Conservation (phyloP, 2,113 vertebrate genomes). For the Struthio camelus region DNA sequence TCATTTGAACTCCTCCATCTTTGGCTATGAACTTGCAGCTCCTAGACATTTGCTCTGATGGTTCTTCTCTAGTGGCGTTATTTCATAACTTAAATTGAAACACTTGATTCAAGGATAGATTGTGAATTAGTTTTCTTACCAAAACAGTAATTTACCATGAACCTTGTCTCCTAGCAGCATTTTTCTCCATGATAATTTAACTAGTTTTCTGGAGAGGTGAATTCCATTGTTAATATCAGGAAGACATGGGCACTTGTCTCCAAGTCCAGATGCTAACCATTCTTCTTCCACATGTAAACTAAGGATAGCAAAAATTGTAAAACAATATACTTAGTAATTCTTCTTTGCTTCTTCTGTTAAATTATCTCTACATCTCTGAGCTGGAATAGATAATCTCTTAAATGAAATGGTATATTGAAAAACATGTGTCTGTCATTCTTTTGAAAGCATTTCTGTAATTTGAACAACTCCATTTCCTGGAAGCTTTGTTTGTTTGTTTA, state of each 20-base stretch:
- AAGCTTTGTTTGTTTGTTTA: too few relatives aligned
- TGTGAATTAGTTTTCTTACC: not conserved
- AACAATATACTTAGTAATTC: not conserved
- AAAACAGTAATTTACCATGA: not conserved
- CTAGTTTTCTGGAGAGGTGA: not conserved
- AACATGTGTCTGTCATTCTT: not conserved
- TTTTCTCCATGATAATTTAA: conserved; percentile 38
- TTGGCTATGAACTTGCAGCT: not conserved
- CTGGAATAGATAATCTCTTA: not conserved
- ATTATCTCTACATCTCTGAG: not conserved
- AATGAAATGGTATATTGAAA: not conserved
- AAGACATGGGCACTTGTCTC: not conserved
- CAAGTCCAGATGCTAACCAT: conserved; percentile 31
- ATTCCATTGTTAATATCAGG: conserved; percentile 3
- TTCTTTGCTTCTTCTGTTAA: not conserved
- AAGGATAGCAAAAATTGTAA: not conserved
- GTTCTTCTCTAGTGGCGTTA: not conserved
- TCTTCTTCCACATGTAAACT: not conserved
- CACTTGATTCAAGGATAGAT: not conserved
- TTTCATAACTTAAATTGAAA: too few relatives aligned
- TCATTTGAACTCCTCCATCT: not conserved
- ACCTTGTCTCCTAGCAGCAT: not conserved
- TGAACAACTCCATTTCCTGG: not conserved
- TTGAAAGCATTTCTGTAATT: not conserved
- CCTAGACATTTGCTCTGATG: not conserved